Percentiles rank a stretch among this genome's conserved stretches.
Evolutionary conservation across 2,888 invertebrate genomes (phyloP).

Genomic region (Tetheella fluctuosa): DNA sequence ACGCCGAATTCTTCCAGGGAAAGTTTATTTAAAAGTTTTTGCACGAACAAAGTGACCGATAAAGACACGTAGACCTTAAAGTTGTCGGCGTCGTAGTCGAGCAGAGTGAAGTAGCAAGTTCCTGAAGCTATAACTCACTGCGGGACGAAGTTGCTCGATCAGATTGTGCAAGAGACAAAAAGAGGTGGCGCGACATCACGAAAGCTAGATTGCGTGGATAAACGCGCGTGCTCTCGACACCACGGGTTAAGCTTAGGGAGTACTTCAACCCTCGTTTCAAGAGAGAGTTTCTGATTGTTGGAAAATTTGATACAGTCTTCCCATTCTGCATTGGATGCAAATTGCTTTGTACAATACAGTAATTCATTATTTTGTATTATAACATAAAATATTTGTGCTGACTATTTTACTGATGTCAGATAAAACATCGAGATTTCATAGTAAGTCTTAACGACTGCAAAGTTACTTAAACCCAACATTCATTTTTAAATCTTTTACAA

Average conservation of each 20-base stretch:
- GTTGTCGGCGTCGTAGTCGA: slow-evolving; percentile 46
- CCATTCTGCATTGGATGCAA: background rate
- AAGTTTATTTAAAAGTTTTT: slow-evolving; percentile 38
- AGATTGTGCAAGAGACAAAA: slow-evolving; percentile 66
- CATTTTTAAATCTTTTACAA: slow-evolving; percentile 35
- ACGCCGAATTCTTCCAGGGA: slow-evolving; percentile 15
- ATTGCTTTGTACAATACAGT: background rate
- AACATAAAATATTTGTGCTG: background rate
- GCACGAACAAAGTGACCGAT: slow-evolving; percentile 48
- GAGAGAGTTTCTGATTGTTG: slow-evolving; percentile 10
- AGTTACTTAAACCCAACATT: slow-evolving; percentile 14
- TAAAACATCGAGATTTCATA: background rate
- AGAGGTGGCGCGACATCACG: slow-evolving; percentile 57
- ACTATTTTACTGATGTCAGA: background rate
- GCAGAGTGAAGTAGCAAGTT: slow-evolving; percentile 61
- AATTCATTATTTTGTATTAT: background rate
- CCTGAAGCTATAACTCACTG: slow-evolving; percentile 62
- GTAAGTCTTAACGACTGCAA: background rate
- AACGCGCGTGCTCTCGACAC: slow-evolving; percentile 55
- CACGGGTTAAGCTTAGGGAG: slow-evolving; percentile 49
- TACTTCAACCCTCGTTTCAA: slow-evolving; percentile 31
- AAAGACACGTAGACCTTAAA: slow-evolving; percentile 54
- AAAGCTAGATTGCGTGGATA: slow-evolving; percentile 64
- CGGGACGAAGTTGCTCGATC: slow-evolving; percentile 61
- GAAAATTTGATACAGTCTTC: slow-evolving; percentile 12